Base-by-base conservation (phyloP, 2,797 vertebrate species). In the Todus mexicanus region DNA sequence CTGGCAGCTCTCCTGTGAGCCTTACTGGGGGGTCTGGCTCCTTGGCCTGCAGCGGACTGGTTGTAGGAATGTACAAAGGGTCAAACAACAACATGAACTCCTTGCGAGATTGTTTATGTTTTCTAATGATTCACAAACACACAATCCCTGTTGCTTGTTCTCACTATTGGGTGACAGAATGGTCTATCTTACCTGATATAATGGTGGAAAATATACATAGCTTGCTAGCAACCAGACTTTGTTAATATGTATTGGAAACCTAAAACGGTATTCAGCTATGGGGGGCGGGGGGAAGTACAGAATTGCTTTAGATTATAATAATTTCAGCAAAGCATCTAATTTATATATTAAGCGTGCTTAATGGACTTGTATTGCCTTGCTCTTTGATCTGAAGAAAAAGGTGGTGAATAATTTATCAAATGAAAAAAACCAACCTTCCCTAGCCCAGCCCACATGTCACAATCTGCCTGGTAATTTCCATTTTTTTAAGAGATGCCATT, bases 281-380 rank as follows among this genome's bases (percentile, higher is more conserved):
- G 80, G 56, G 69, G 54, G n/a, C n/a, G 54, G 50, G 50, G 7
- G 17, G 76, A 83, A 40, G 20, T 84, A 71, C 61, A 72, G 76
- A 83, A 96, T 83, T 89, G 89, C 77, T 91, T 45, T 79, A 89
- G 75, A 81, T 96, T 96, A 89, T 73, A 96, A 94, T 88, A 93
- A 95, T 95, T 97, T 84, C 54, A 95, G 93, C 77, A 94, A 94
- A 94, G 60, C 77, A 76, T 94, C 95, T 94, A 84, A 96, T 96
- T 96, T 95, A 88, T 96, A 86, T 94, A 96, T 95, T 96, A 95
- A 93, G 54, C 66, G 93, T 76, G 35, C 81, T 94, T 92, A 94
- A 94, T 96, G 91, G 92, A 85, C 83, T 94, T 93, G 42, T 40
- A 94, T 70, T 84, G 77, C 84, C 71, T 93, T 83, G 87, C 77